Base-by-base conservation (phyloP, 2,888 invertebrate species). In the Labia minor region DNA sequence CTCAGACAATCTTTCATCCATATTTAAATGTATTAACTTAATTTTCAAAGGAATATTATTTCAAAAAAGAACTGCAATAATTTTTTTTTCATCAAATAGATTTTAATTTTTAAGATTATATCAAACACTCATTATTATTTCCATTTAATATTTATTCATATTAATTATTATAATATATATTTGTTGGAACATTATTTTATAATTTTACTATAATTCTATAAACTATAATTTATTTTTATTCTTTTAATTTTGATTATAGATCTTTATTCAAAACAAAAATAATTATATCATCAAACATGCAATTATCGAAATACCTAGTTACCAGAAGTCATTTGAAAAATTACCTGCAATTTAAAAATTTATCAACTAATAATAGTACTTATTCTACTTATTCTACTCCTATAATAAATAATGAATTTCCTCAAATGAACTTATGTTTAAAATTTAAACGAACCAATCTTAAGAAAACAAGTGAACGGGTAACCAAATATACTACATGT, bases 251-350 rank as follows among this genome's bases (percentile, higher is more conserved):
- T 49, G 14, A 49, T 49, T 49, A n/a, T 62, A 21, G 65, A 61
- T 2, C 62, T 61, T 16, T 66, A 21, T 20, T 61, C 26, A 62
- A 66, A 66, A 61, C 65, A 61, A 62, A 66, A 66, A n/a, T 66
- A 62, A 21, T 26, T 62, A 19, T 66, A 21, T 16, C 37, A 2
- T 49, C 49, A 14, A 49, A 14, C 16, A 2, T 10, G 16, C 49
- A 49, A 49, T 49, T 49, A 49, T 49, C 49, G n/a, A 49, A 49
- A 49, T 49, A 49, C 14, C 16, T 49, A 49, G 2, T 49, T 49
- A 3, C 49, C 2, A 49, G 16, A 49, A 16, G 49, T 49, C 49
- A 49, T 49, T 49, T 4, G 3, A 49, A 49, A 14, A 49, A 49
- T 49, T 49, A 14, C 14, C 3, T 49, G 49, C 49, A 49, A 49